Base-by-base conservation (phyloP, 2,888 invertebrate genomes). In the Serripes groenlandicus region DNA sequence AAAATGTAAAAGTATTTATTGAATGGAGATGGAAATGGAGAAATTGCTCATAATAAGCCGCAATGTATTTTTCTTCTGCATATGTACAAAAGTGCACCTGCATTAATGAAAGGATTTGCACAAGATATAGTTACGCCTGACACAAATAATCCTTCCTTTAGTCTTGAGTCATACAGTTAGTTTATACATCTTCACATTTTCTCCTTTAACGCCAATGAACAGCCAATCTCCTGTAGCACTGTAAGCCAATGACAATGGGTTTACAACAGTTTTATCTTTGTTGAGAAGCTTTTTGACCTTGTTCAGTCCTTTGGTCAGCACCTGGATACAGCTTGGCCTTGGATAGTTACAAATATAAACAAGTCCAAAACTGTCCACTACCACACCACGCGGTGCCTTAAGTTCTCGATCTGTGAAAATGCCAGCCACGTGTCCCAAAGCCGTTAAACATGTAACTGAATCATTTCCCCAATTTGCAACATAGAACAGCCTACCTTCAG, bases 271-370 rank as follows among this genome's bases (percentile, higher is more conserved):
- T 42, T 66, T 66, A 35, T 66, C 66, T 42, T 66, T 66, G 42
- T 66, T 37, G 7, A 66, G 28, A 26, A 66, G 42, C 28, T 66
- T 66, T 42, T 66, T 66, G 35, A 66, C 66, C 28, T 66, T 66
- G 21, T 66, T 66, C 26, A 66, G 28, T 42, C 66, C 66, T 66
- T 66, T 66, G 26, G 66, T 66, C 9, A 66, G 66, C n/a, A 66
- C 42, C n/a, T 66, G 66, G 26, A 66, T 66, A 28, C 66, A 34
- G 42, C 66, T 35, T 42, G 66, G 66, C 26, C 66, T 30, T 18
- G 66, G 35, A 26, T 35, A 66, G 42, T 66, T 66, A 42, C 66
- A 66, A 7, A 66, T 34, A 28, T 66, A 66, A 37, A 66, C 66
- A 1, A 66, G 66, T 35, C 66, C 66, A 26, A 66, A 42, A 37